phyloP scores from a whole-genome alignment of 2,888 invertebrate genomes.

The Lycia hirtaria region DNA sequence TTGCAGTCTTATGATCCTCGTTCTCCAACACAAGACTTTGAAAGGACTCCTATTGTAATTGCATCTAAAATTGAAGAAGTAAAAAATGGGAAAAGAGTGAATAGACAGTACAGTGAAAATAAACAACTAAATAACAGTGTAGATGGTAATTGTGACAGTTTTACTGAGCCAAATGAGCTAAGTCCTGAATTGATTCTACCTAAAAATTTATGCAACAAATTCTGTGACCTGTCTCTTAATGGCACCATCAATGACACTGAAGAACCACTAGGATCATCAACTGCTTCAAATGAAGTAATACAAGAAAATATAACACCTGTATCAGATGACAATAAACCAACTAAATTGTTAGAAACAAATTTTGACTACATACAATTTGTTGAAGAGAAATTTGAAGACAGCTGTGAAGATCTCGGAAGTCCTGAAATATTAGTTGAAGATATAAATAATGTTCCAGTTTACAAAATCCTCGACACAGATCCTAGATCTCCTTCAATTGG shows the following conservation, averaged over 20 bases:
- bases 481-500: slow-evolving; percentile 79
- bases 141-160: slow-evolving; percentile 57
- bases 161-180: slow-evolving; percentile 54
- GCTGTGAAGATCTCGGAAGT: slow-evolving; percentile 38
- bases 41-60: slow-evolving; percentile 85
- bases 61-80: slow-evolving; percentile 54
- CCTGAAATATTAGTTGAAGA: slow-evolving; percentile 8
- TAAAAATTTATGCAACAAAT: slow-evolving; percentile 73
- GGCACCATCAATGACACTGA: slow-evolving; percentile 67
- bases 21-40: slow-evolving; percentile 86
- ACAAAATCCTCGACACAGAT: slow-evolving; percentile 69
- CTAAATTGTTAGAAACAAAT: slow-evolving; percentile 85
- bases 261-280: slow-evolving; percentile 73
- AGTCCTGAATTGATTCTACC: slow-evolving; percentile 66
- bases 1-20: slow-evolving; percentile 84
- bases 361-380: slow-evolving; percentile 83
- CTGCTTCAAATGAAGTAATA: slow-evolving; percentile 72
- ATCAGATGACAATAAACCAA: slow-evolving; percentile 63
- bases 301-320: slow-evolving; percentile 63
- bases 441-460: slow-evolving; percentile 51
- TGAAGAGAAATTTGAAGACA: slow-evolving; percentile 57
- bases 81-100: slow-evolving; percentile 48
- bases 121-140: slow-evolving; percentile 52
- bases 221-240: slow-evolving; percentile 68
- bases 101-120: slow-evolving; percentile 48